These are phyloP conservation scores for Sebastes minor DNA, from an alignment of 2,797 vertebrate genomes.

Conservation along the genomic window DNA sequence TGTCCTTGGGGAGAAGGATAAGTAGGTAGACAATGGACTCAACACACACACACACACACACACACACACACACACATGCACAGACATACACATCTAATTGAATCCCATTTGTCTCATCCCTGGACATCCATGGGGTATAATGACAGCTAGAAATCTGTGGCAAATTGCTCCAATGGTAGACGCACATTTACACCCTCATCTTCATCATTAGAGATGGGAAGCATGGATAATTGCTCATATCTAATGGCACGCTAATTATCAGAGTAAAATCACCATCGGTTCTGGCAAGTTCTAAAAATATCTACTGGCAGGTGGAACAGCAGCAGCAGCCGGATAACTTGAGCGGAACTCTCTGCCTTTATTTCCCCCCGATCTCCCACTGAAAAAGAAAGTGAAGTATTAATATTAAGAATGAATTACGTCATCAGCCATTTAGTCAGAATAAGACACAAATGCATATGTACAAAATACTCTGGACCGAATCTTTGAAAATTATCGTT, in stretches of 20 bases:
- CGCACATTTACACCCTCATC: constrained; percentile 63
- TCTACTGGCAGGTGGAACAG: constrained; percentile 46
- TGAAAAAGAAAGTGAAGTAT: not conserved
- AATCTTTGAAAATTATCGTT: not conserved
- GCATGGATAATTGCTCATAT: constrained; percentile 65
- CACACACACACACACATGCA: constrained; percentile 5
- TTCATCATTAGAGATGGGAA: constrained; percentile 60
- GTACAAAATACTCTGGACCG: not conserved
- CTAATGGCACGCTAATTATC: constrained; percentile 69
- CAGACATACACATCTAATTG: constrained; percentile 46
- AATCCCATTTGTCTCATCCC: constrained; percentile 65
- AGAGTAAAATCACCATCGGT: constrained; percentile 53
- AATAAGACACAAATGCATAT: not conserved
- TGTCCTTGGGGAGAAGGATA: constrained; percentile 56
- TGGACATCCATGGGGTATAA: constrained; percentile 52
- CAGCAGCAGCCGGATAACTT: constrained; percentile 19
- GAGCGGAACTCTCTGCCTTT: not conserved
- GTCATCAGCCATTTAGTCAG: not conserved
- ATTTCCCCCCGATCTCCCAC: not conserved
- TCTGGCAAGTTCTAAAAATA: constrained; percentile 54
- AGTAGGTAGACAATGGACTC: constrained; percentile 57
- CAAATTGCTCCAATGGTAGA: constrained; percentile 58
- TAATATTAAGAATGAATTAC: not conserved
- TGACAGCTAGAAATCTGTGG: constrained; percentile 58
- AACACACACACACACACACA: constrained; percentile 13